Conservation (phyloP, 2,888 invertebrate genomes). For the Eupithecia vulgata region DNA sequence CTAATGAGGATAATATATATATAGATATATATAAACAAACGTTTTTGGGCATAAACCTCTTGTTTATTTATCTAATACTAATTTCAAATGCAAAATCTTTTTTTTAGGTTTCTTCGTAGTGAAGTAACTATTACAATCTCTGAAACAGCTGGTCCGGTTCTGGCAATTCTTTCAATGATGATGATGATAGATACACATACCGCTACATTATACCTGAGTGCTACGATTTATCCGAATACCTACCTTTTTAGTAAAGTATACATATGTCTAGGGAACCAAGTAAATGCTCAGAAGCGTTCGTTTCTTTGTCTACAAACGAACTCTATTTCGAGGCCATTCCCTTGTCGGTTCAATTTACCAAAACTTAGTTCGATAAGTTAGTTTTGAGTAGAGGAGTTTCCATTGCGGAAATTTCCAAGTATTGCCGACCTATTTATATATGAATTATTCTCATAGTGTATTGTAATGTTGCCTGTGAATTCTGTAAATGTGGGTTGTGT, state of each 20-base stretch:
- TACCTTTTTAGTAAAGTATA: neutral
- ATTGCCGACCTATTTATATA: neutral
- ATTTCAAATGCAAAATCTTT: neutral
- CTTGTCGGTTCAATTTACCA: neutral
- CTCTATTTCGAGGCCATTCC: neutral
- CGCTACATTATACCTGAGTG: neutral
- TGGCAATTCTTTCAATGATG: neutral
- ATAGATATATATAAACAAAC: no score
- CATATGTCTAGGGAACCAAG: neutral
- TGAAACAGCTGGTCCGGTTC: neutral
- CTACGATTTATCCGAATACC: neutral
- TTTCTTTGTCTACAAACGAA: neutral
- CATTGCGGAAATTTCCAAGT: conserved; percentile 1
- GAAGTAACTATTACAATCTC: neutral
- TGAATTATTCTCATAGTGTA: neutral
- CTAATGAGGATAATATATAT: neutral
- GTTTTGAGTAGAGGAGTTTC: neutral
- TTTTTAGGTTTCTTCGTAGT: neutral
- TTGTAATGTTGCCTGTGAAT: neutral
- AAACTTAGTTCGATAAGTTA: conserved; percentile 1
- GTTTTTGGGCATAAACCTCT: neutral
- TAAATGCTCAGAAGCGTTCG: neutral
- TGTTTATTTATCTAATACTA: neutral
- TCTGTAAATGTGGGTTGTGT: neutral
- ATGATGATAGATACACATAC: no score